phyloP scores from a whole-genome alignment of 53 echinoderm and acorn worm genomes.

The Antedon mediterranea region DNA sequence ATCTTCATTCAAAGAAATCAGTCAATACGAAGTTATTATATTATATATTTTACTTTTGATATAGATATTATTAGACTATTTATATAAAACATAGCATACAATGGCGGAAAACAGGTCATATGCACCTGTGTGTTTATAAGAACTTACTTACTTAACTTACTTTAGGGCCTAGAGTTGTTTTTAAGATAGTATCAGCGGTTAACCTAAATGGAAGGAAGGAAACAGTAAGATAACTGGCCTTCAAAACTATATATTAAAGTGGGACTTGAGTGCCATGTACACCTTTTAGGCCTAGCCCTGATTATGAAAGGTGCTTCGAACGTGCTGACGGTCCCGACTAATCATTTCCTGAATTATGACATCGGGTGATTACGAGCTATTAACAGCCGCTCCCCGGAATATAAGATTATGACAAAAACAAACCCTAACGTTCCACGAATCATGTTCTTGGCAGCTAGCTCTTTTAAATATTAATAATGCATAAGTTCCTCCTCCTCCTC shows the following conservation, averaged over 20 bases:
- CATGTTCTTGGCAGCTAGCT: too few species aligned
- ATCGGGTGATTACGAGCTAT: not conserved
- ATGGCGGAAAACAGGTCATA: not conserved
- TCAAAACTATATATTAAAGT: not conserved
- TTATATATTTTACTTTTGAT: too few species aligned
- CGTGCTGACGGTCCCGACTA: not conserved
- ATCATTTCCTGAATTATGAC: not conserved
- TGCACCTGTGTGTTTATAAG: not conserved
- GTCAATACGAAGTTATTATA: too few species aligned
- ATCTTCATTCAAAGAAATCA: too few species aligned
- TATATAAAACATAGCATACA: not conserved
- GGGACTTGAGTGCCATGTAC: not conserved
- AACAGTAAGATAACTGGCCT: not conserved
- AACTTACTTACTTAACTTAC: not conserved
- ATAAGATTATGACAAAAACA: not conserved
- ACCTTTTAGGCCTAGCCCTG: not conserved
- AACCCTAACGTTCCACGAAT: too few species aligned
- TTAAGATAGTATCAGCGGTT: not conserved
- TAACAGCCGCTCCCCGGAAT: not conserved
- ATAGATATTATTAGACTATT: too few species aligned
- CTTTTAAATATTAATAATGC: too few species aligned
- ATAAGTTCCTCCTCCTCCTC: too few species aligned
- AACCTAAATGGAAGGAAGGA: not conserved
- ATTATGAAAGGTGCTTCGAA: not conserved
- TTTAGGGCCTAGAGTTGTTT: too few species aligned